Conservation (phyloP, 2,888 invertebrate species). For the Salticus scenicus region DNA sequence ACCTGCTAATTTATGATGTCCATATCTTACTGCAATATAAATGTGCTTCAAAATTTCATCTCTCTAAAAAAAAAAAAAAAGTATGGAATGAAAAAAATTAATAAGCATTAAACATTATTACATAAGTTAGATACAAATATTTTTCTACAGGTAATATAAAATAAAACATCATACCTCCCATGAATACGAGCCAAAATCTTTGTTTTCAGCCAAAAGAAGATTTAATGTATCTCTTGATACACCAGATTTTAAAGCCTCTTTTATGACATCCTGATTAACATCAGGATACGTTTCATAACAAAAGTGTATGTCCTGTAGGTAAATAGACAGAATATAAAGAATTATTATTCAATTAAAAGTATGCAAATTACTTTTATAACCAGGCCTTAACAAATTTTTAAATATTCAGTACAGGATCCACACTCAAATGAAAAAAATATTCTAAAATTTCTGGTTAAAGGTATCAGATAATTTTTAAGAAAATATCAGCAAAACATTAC, state of each 20-base stretch:
- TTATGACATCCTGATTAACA: slow-evolving; percentile 27
- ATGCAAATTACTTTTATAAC: no score
- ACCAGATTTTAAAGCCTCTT: slow-evolving; percentile 58
- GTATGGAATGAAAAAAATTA: not conserved
- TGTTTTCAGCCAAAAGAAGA: slow-evolving; percentile 36
- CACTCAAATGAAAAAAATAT: no score
- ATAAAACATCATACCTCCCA: slow-evolving; percentile 40
- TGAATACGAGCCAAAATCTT: slow-evolving; percentile 11
- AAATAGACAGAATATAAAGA: not conserved
- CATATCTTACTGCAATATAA: slow-evolving; percentile 75
- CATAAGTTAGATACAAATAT: no score
- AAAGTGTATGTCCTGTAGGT: slow-evolving; percentile 43
- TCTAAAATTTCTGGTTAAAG: no score
- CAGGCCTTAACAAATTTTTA: no score
- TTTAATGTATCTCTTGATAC: slow-evolving; percentile 64
- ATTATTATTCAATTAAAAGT: not conserved
- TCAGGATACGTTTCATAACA: slow-evolving; percentile 50
- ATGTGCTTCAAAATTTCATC: slow-evolving; percentile 72
- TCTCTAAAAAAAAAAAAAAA: slow-evolving; percentile 52
- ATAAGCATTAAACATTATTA: not conserved
- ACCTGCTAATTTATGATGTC: slow-evolving; percentile 77
- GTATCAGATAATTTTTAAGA: no score
- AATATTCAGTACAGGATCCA: no score
- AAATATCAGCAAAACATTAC: no score
- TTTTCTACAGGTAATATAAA: not conserved